These are phyloP conservation scores for Smithornis capensis DNA, from an alignment of 2,113 vertebrate species.

Conservation along the genomic window DNA sequence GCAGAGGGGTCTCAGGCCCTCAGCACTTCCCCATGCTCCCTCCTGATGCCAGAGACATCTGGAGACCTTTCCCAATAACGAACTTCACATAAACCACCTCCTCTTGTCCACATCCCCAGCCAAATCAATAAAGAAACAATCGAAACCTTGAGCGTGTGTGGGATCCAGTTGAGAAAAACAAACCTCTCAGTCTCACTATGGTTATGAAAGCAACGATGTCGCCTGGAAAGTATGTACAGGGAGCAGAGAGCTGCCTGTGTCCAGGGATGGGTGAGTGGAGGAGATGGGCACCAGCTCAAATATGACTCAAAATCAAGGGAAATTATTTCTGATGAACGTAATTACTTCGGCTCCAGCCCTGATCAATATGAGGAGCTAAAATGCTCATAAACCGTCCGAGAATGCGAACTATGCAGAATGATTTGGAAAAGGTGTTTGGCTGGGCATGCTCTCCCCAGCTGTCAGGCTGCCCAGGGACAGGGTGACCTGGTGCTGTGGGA, in stretches of 20 bases:
- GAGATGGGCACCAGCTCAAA: constrained; percentile 30
- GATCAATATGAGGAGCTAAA: constrained; percentile 64
- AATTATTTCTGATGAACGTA: constrained; percentile 64
- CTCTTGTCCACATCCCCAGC: neutral
- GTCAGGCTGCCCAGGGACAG: neutral
- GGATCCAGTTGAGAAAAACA: constrained; percentile 50
- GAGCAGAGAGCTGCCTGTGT: constrained; percentile 36
- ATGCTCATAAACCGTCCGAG: constrained; percentile 35
- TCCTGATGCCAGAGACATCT: neutral
- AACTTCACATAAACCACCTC: neutral
- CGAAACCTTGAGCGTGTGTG: neutral
- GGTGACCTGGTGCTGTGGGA: neutral
- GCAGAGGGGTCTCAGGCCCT: neutral
- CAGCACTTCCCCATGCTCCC: neutral
- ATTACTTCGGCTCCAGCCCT: constrained; percentile 68
- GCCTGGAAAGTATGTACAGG: constrained; percentile 66
- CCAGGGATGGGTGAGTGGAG: neutral
- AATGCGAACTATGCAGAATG: constrained; percentile 56
- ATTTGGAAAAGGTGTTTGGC: constrained; percentile 66
- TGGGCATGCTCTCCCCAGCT: neutral
- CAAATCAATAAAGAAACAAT: neutral
- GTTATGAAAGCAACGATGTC: constrained; percentile 65
- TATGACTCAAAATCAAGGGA: constrained; percentile 66
- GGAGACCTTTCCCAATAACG: neutral
- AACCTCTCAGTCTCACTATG: neutral